Conservation (phyloP, 2,113 vertebrate genomes). For the Pontoporia blainvillei region DNA sequence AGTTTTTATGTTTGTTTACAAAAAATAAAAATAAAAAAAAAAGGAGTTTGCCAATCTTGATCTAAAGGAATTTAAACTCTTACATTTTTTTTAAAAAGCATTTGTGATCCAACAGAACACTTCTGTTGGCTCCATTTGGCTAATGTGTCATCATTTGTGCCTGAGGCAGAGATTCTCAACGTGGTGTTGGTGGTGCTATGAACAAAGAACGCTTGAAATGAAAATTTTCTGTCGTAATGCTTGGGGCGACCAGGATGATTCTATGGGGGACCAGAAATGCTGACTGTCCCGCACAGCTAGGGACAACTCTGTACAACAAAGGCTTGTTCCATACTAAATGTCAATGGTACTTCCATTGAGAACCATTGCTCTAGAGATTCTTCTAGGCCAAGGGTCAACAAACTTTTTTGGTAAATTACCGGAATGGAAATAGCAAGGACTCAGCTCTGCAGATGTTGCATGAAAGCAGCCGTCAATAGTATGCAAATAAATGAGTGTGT, state of each 20-base stretch:
- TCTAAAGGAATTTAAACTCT: not conserved
- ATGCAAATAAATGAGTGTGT: not conserved
- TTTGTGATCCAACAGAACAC: not conserved
- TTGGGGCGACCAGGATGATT: not conserved
- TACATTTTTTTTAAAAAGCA: not conserved
- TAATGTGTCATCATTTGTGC: not conserved
- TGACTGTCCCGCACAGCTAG: not conserved
- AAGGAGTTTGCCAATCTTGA: not conserved
- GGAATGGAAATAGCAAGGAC: not conserved
- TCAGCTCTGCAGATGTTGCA: not conserved
- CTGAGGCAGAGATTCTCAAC: not conserved
- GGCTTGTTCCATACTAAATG: not conserved
- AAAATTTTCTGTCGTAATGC: not conserved
- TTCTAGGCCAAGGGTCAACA: not conserved
- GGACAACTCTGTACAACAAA: not conserved
- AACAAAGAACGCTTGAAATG: not conserved
- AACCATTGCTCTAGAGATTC: not conserved
- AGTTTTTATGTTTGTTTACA: not conserved
- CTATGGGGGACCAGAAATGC: not conserved
- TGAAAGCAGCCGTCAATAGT: not conserved
- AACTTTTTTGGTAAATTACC: not conserved
- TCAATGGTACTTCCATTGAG: not conserved
- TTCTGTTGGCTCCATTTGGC: not conserved
- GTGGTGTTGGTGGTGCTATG: not conserved
- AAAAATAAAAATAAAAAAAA: not conserved